Percentiles rank a stretch among this genome's conserved stretches.
These are phyloP conservation scores for Hylaeus volcanicus DNA, from an alignment of 1,140 invertebrate genomes.

Conservation along the genomic window DNA sequence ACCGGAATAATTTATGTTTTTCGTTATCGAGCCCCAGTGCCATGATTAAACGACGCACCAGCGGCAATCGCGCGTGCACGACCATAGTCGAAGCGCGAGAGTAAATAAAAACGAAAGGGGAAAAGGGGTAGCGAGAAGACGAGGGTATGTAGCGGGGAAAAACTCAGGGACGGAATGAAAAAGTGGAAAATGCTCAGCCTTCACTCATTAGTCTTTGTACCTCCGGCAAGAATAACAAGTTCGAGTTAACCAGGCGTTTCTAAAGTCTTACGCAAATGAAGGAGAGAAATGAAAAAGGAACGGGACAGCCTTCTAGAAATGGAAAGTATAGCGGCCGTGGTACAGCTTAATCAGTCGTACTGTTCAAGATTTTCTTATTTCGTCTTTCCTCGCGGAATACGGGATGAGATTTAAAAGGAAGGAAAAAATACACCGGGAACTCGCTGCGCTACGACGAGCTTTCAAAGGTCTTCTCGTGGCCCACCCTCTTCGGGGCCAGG, in stretches of 20 bases:
- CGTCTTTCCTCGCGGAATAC: conserved; percentile 31
- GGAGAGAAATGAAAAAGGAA: conserved; percentile 42
- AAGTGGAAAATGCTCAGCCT: conserved; percentile 46
- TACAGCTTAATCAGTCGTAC: conserved; percentile 68
- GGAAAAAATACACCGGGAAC: background rate
- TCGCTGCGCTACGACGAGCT: background rate
- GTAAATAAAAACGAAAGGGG: conserved; percentile 11
- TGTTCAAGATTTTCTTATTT: conserved; percentile 52
- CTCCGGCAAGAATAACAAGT: conserved; percentile 51
- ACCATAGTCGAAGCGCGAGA: background rate
- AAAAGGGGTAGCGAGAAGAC: too few relatives aligned
- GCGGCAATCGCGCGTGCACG: conserved; percentile 15
- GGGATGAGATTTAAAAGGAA: conserved; percentile 41
- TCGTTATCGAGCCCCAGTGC: background rate
- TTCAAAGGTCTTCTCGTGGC: background rate
- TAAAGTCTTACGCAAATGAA: conserved; percentile 55
- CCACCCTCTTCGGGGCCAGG: background rate
- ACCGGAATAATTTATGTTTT: conserved; percentile 34
- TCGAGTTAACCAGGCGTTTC: conserved; percentile 53
- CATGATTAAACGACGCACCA: background rate
- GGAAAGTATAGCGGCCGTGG: conserved; percentile 41
- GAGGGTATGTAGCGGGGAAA: background rate
- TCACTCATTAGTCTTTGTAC: conserved; percentile 53
- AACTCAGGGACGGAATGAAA: conserved; percentile 17
- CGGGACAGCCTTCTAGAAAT: conserved; percentile 35